Base-by-base conservation (phyloP, 2,797 vertebrate species). In the Pseudocheirus occidentalis region DNA sequence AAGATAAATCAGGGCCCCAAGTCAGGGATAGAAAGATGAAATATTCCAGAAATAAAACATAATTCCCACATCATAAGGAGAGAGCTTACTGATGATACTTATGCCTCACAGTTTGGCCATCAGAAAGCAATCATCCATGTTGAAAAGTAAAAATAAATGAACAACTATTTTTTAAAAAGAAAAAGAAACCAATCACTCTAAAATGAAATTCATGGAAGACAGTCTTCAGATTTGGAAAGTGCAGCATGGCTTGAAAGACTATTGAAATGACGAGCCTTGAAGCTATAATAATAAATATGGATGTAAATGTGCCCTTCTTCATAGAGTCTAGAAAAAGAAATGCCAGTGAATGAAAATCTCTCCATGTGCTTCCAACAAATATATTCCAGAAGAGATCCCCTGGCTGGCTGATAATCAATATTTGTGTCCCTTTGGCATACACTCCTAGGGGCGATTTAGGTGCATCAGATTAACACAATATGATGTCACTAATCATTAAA, bases 51-150 rank as follows among this genome's bases (percentile, higher is more conserved):
- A 97, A 95, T 93, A 89, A 96, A 55, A 73, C 58, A 73, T 87
- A 27, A 50, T 6, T n/a, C n/a, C 90, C 92, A 52, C 91, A 96
- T 95, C 13, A 97, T 59, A 90, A 94, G 56, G 97, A 95, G 90
- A 97, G 96, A 95, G 95, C 18, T 81, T 94, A 57, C 55, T 97
- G 97, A 97, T 95, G 91, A 93, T 95, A 96, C 97, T 95, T 97
- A 62, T 59, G 57, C 56, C 34, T 91, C 90, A 9, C n/a, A 46
- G 2, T 40, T 50, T 92, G 50, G 87, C 95, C 94, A 93, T 93
- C 93, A 94, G 93, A 95, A 97, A 97, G 87, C 5, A 93, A 90
- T 4, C 46, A 62, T 54, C 93, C 56, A 57, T 57, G 24, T 57
- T 56, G 56, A 57, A 27, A 57, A 57, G 1, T 57, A 57, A 57